Evolutionary conservation across 2,888 invertebrate genomes (phyloP), one percentile per base, ranked within the genome.

Genomic region (Entomobrya proxima): DNA sequence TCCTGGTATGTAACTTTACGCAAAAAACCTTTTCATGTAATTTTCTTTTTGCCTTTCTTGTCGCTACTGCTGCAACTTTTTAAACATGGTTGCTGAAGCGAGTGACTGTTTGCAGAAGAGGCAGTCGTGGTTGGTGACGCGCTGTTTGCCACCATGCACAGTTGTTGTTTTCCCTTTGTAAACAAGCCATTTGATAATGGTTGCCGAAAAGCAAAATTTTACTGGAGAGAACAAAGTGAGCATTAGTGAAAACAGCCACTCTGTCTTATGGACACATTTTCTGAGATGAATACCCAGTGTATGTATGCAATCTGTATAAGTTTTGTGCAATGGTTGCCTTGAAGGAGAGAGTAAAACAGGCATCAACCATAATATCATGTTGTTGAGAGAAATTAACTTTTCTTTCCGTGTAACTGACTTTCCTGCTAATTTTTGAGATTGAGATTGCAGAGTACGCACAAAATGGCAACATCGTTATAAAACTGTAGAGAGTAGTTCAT

Each of bases 121-220:
- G 30, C 15, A 30, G 58, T 1, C 30, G 27, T 1, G 24, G 27
- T 5, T 30, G 61, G 7, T 32, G 32, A 61, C n/a, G 15, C 13
- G 1, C 2, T 2, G 1, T 7, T 55, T 2, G 4, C 18, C 27
- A 18, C 27, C 18, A 27, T 55, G n/a, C 32, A n/a, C 11, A 61
- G n/a, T 32, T 47, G 24, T 47, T 72, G 44, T 47, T 47, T 72
- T 72, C 47, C 47, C 44, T 30, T 47, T 72, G 72, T 72, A 47
- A 72, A 35, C 75, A 52, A 21, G 18, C 35, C 74, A 74, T 74
- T 74, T 75, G 3, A 18, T 30, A 21, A 18, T 32, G 21, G 32
- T 18, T 55, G 75, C 35, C 32, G 75, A 32, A 61, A 32, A 32
- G 27, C n/a, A 2, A 15, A 52, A 21, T 18, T 18, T 21, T 9